Percentiles rank a stretch among this genome's conserved stretches.
phyloP scores from a whole-genome alignment of 2,888 invertebrate species.

The Aromia moschata region DNA sequence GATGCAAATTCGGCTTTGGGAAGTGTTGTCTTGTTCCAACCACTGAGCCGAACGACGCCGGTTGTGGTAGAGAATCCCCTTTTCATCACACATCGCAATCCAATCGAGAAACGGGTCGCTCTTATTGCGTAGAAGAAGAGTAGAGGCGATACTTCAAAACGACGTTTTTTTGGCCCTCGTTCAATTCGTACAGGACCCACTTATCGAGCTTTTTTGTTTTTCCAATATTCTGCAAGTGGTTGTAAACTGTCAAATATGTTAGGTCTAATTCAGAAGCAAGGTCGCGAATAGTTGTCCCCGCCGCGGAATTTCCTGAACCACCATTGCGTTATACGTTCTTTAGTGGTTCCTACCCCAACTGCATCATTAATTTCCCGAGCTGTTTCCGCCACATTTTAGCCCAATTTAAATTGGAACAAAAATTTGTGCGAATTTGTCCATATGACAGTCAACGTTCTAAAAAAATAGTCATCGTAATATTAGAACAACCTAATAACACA shows the following conservation, averaged over 20 bases:
- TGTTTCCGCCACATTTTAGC: background rate
- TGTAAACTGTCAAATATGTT: background rate
- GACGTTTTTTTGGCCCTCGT: slow-evolving; percentile 11
- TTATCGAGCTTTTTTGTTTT: slow-evolving; percentile 32
- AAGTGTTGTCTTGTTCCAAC: slow-evolving; percentile 32
- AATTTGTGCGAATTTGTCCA: too few relatives aligned
- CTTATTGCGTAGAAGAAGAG: background rate
- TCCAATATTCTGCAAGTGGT: background rate
- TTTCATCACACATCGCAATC: slow-evolving; percentile 16
- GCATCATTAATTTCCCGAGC: background rate
- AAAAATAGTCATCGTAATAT: background rate
- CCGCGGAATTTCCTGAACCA: background rate
- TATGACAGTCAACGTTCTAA: too few relatives aligned
- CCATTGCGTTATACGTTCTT: background rate
- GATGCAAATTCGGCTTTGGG: slow-evolving; percentile 20
- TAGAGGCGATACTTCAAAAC: slow-evolving; percentile 19
- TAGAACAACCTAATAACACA: background rate
- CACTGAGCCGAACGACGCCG: slow-evolving; percentile 30
- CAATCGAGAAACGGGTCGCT: background rate
- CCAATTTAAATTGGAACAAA: background rate
- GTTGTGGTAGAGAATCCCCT: slow-evolving; percentile 34
- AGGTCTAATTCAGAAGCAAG: background rate
- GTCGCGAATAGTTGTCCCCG: background rate
- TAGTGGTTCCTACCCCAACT: background rate
- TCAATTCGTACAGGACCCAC: slow-evolving; percentile 18